phyloP scores from a whole-genome alignment of 2,113 vertebrate species.

The Patagioenas fasciata region DNA sequence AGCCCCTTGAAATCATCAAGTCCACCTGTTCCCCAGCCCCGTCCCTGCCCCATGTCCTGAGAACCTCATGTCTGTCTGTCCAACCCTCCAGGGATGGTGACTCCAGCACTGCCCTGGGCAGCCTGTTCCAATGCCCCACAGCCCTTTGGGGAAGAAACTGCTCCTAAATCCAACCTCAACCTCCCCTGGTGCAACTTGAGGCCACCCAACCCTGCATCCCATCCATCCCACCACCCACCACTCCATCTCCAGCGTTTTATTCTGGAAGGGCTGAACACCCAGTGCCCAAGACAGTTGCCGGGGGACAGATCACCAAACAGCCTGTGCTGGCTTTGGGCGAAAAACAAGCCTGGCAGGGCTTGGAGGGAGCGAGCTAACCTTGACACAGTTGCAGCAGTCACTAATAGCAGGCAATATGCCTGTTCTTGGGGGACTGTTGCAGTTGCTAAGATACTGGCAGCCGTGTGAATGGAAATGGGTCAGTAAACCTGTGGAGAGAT shows the following conservation, averaged over 20 bases:
- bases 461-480: slow-evolving; percentile 95
- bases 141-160: no score
- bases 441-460: slow-evolving; percentile 99
- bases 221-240: neutral
- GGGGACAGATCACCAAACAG: neutral
- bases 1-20: no score
- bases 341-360: slow-evolving; percentile 74
- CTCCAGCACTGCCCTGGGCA: no score
- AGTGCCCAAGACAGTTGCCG: neutral
- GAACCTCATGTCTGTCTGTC: no score
- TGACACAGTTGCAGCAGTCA: slow-evolving; percentile 82
- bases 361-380: slow-evolving; percentile 80
- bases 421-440: slow-evolving; percentile 98
- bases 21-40: no score
- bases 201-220: no score
- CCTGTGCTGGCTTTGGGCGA: slow-evolving; percentile 65
- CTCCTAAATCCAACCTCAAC: no score
- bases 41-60: no score
- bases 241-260: neutral
- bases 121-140: no score
- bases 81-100: no score
- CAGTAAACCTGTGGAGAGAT: slow-evolving; percentile 95
- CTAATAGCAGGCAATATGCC: slow-evolving; percentile 93
- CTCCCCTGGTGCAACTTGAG: no score
- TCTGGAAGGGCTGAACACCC: neutral